Base-by-base conservation (phyloP, 2,888 invertebrate genomes). In the Orthonychiurus folsomi region DNA sequence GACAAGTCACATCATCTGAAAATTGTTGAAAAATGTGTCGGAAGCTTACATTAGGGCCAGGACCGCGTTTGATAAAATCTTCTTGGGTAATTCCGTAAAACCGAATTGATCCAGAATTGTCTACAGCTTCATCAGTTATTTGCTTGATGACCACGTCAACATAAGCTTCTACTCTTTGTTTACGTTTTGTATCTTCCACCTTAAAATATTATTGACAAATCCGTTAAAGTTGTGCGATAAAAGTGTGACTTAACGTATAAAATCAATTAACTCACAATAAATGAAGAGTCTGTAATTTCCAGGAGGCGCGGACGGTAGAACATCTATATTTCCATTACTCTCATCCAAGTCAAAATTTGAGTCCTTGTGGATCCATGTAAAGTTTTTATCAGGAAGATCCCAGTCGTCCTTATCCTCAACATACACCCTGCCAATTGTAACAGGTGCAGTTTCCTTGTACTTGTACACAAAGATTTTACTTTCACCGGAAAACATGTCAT, bases 371-470 rank as follows among this genome's bases (percentile, higher is more conserved):
- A 48, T 63, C 87, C 89, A 90, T 66, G 80, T 81, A 76, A 94
- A 97, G 18, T 82, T 79, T 79, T 99, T 99, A 77, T 97, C 93
- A 0, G 85, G 85, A 57, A 93, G 78, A 78, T 99, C 97, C 96
- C 96, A 97, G 76, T 97, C 97, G 75, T 99, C 99, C 0, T 85
- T 84, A 78, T 99, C 97, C 53, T 89, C 85, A 0, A 96, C 96
- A 79, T 88, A 97, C 0, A 93, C 92, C 0, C 91, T 82, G 0
- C 97, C 97, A 63, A 97, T 92, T 69, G 87, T 85, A 0, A 87
- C 87, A 68, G 88, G 85, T 0, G 87, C 87, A 0, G 86, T 84
- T 72, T 86, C 87, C 83, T 87, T 88, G 76, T 93, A 97, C 75
- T 93, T 93, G 78, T 96, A 96, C 1, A 97, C 91, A 75, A 93